These are phyloP conservation scores for Peromyscus attwateri DNA, from an alignment of 2,797 vertebrate species.

Conservation along the genomic window DNA sequence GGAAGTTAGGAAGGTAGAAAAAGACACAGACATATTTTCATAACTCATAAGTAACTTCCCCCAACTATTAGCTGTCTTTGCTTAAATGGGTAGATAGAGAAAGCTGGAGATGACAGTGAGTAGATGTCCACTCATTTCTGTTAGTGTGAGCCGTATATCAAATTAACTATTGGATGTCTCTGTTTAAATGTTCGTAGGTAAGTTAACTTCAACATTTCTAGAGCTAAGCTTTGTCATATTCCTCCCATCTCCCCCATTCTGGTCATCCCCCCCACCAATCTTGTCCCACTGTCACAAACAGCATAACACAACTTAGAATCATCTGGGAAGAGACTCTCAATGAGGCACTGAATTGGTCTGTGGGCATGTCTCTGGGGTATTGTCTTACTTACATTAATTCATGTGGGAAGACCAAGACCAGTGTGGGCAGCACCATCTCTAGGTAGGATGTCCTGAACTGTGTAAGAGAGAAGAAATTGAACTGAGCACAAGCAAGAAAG, in stretches of 20 bases:
- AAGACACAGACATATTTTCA: not conserved
- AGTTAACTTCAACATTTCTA: not conserved
- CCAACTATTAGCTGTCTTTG: not conserved
- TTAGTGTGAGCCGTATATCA: not conserved
- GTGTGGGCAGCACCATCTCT: not conserved
- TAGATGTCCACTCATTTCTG: not conserved
- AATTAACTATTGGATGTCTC: not conserved
- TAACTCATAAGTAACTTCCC: constrained; percentile 5
- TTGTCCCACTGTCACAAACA: not conserved
- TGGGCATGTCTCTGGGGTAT: not conserved
- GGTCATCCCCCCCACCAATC: fast-evolving
- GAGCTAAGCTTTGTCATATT: not conserved
- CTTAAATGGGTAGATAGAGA: not conserved
- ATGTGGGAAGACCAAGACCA: not conserved
- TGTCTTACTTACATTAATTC: not conserved
- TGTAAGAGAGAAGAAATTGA: not conserved
- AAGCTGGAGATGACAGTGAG: not conserved
- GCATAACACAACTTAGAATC: not conserved
- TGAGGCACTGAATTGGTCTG: not conserved
- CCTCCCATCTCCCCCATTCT: not conserved
- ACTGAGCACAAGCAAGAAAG: not conserved
- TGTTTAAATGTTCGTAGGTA: not conserved
- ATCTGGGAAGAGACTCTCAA: not conserved
- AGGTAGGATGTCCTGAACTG: not conserved
- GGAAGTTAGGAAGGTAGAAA: not conserved